Evolutionary conservation across 2,797 vertebrate species (phyloP).

Genomic region (Cryptoblepharus egeriae): DNA sequence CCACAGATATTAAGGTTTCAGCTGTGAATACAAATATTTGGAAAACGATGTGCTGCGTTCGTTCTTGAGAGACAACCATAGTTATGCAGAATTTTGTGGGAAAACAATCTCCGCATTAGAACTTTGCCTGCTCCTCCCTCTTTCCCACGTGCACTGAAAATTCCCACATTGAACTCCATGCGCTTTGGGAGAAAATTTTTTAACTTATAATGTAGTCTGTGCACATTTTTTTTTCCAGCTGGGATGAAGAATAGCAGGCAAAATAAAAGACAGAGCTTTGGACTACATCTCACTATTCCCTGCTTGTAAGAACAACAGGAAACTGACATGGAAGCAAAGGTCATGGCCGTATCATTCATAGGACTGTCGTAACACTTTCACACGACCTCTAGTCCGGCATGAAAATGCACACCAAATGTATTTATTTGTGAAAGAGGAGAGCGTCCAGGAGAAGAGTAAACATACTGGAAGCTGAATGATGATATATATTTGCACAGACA

Average conservation of each 20-base stretch:
- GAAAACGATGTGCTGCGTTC: background rate
- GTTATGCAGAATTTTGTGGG: background rate
- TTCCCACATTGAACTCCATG: background rate
- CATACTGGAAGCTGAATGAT: background rate
- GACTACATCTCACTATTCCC: background rate
- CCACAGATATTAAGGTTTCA: background rate
- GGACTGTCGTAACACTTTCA: background rate
- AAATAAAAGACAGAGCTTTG: background rate
- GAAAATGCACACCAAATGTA: background rate
- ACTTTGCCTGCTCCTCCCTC: background rate
- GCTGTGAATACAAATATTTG: background rate
- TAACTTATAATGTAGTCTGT: background rate
- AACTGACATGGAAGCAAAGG: background rate
- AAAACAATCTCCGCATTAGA: background rate
- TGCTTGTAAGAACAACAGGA: background rate
- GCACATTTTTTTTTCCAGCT: constrained; percentile 2
- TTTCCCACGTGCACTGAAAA: background rate
- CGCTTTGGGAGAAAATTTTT: background rate
- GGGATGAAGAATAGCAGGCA: background rate
- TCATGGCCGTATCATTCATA: background rate
- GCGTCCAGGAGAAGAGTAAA: background rate
- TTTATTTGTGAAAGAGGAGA: background rate
- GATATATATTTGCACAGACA: background rate
- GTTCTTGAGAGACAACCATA: background rate
- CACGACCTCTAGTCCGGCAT: background rate